Evolutionary conservation across 37 sponge, comb jelly and placozoan species (phyloP).

Genomic region (Beroe ovata): DNA sequence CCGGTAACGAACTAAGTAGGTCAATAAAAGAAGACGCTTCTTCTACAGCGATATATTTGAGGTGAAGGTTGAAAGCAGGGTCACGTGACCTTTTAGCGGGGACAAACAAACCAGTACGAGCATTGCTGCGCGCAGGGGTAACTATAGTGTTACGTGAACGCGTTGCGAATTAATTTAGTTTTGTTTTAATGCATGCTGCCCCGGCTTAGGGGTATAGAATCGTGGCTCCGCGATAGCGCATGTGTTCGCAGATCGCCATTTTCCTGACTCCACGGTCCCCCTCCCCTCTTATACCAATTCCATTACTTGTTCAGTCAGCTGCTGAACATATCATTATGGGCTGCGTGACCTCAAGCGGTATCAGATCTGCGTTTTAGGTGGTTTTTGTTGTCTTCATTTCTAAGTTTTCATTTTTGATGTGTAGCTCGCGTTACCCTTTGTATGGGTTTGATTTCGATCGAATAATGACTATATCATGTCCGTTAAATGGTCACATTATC

Average conservation of each 20-base stretch:
- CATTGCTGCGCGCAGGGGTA: background rate
- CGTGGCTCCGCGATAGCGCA: background rate
- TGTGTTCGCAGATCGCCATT: background rate
- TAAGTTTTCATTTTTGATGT: background rate
- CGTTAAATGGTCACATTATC: background rate
- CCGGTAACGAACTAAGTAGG: slow-evolving; percentile 32
- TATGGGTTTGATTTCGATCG: background rate
- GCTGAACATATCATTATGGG: background rate
- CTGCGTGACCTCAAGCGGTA: background rate
- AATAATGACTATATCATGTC: background rate
- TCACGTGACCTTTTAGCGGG: slow-evolving; percentile 65
- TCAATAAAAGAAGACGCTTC: slow-evolving; percentile 65
- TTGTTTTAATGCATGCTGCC: slow-evolving; percentile 59
- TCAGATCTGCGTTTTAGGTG: background rate
- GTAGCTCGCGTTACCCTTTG: background rate
- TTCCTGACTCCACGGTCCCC: background rate
- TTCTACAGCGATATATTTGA: slow-evolving; percentile 29
- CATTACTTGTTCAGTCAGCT: background rate
- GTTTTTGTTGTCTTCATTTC: background rate
- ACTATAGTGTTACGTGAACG: slow-evolving; percentile 16
- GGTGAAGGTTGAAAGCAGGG: background rate
- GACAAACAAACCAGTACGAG: slow-evolving; percentile 58
- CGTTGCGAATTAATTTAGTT: slow-evolving; percentile 52
- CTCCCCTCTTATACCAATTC: background rate
- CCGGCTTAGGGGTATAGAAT: background rate